Percentiles rank a stretch among this genome's conserved stretches.
Evolutionary conservation across 2,113 vertebrate species (phyloP).

Genomic region (Sinocyclocheilus maitianheensis): DNA sequence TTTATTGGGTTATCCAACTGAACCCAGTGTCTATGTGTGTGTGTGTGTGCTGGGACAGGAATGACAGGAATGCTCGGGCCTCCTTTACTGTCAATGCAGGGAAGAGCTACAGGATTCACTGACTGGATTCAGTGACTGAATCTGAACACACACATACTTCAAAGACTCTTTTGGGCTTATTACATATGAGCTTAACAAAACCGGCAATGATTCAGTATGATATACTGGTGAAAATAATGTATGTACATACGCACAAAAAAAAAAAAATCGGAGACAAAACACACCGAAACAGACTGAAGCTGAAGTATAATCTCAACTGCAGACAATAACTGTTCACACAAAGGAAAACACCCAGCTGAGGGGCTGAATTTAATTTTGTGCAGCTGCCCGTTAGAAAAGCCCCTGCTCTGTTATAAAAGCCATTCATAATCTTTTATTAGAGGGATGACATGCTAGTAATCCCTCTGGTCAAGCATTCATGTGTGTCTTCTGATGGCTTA

Average conservation of each 20-base stretch:
- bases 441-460: slow-evolving; percentile 7
- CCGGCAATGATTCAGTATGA: neutral
- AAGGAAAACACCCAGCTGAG: neutral
- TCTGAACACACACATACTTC: neutral
- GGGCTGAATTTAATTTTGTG: slow-evolving; percentile 22
- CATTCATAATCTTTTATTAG: slow-evolving; percentile 15
- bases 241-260: neutral
- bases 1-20: slow-evolving; percentile 57
- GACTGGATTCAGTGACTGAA: neutral
- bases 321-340: neutral
- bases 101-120: slow-evolving; percentile 14
- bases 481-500: neutral
- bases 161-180: neutral
- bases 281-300: neutral
- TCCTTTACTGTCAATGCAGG: slow-evolving; percentile 62
- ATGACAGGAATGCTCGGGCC: slow-evolving; percentile 72
- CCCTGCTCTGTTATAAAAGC: neutral
- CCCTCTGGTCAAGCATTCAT: neutral
- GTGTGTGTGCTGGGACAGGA: slow-evolving; percentile 59
- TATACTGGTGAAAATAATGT: neutral
- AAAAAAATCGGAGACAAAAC: neutral
- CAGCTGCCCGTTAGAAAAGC: slow-evolving; percentile 30
- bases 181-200: neutral
- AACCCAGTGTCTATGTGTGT: neutral
- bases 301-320: neutral